A percentile compares a stretch with the other conserved stretches of the same genome.
Conservation (phyloP, 2,113 vertebrate genomes). For the Phocoena sinus region DNA sequence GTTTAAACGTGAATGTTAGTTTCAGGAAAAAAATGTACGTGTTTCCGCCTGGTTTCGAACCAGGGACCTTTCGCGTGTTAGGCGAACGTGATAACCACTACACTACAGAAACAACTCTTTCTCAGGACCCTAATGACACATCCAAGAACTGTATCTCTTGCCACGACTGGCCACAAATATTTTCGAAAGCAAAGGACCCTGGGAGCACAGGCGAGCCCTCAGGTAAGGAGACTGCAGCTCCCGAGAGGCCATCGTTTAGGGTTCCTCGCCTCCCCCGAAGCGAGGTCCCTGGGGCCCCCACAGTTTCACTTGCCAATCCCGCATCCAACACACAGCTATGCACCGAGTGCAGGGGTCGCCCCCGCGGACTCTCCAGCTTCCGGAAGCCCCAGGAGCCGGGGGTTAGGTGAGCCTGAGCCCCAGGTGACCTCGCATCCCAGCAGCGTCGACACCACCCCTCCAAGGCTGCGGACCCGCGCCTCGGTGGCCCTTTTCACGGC, state of each 20-base stretch:
- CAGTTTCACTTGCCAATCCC: neutral
- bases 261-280: neutral
- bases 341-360: no score
- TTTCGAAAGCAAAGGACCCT: neutral
- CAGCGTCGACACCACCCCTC: neutral
- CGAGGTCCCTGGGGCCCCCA: neutral
- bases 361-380: neutral
- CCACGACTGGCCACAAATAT: neutral
- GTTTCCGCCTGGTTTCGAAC: neutral
- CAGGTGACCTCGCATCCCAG: rapidly evolving
- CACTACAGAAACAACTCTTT: neutral
- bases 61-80: neutral
- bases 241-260: neutral
- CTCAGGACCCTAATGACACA: rapidly evolving
- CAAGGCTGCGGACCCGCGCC: neutral
- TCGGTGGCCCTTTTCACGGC: neutral
- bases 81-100: neutral
- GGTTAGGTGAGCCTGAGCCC: neutral
- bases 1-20: no score
- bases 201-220: neutral
- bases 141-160: neutral
- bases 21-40: rapidly evolving
- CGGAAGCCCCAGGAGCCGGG: neutral
- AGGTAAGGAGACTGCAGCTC: neutral
- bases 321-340: neutral